Percentiles rank a stretch among this genome's conserved stretches.
Evolutionary conservation across 2,888 invertebrate genomes (phyloP).

Genomic region (Agriopis marginaria): DNA sequence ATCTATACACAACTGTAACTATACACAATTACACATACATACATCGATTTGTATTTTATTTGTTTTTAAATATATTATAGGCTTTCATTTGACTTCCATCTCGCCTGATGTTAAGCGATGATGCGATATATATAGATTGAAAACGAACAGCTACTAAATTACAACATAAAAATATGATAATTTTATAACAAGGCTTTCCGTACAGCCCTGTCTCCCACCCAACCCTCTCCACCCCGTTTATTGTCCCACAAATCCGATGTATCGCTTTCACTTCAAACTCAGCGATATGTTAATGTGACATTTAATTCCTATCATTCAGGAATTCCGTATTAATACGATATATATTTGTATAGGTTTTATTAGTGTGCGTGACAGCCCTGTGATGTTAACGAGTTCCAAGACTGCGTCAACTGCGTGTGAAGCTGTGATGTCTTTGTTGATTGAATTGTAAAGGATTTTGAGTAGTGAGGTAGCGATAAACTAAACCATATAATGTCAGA

Average conservation of each 20-base stretch:
- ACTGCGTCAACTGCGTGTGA: conserved; percentile 2
- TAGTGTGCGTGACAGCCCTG: conserved; percentile 25
- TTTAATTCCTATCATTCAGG: conserved; percentile 77
- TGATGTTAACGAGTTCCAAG: conserved; percentile 7
- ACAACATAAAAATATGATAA: neutral
- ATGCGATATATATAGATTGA: no score
- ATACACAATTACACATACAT: no score
- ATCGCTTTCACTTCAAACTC: conserved; percentile 81
- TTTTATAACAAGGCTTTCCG: neutral
- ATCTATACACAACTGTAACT: no score
- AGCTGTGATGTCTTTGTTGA: conserved; percentile 20
- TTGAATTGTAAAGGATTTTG: conserved; percentile 23
- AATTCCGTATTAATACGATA: conserved; percentile 62
- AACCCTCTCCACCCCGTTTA: conserved; percentile 57
- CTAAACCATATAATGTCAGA: neutral
- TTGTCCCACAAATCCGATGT: conserved; percentile 82
- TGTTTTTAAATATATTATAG: no score
- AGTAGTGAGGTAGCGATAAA: conserved; percentile 2
- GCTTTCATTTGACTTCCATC: no score
- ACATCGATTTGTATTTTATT: no score
- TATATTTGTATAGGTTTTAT: conserved; percentile 31
- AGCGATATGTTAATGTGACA: conserved; percentile 81
- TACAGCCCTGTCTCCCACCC: conserved; percentile 40
- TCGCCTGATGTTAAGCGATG: no score
- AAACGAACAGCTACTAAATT: neutral